Base-by-base conservation (phyloP, 2,888 invertebrate species). In the Girardia tigrina region DNA sequence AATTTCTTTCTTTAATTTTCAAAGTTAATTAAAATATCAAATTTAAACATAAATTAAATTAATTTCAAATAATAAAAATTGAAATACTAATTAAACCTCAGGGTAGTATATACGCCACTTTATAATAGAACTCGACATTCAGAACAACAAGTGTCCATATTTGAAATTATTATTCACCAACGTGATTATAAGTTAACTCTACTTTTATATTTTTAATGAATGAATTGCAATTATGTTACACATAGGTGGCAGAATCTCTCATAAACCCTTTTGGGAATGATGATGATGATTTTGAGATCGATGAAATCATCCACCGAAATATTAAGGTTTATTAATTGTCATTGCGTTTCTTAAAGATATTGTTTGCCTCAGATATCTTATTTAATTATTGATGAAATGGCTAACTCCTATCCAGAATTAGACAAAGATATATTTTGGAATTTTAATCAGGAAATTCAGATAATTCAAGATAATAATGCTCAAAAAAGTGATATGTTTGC, bases 351-450 rank as follows among this genome's bases (percentile, higher is more conserved):
- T 6, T 2, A 56, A 20, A 20, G n/a, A 2, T 56, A 8, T 2
- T 56, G n/a, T 56, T 56, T 23, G 20, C 56, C 2, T 8, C 23
- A 74, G 56, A 26, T 73, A 16, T 73, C 73, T 26, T 73, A 73
- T 29, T 20, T 73, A 12, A 42, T 73, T 29, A 42, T 73, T 12
- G 73, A 73, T 42, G 73, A 73, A 6, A 20, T 73, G 36, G 36
- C 29, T 26, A 4, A 73, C 6, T 20, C 29, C 6, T 42, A 73
- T 12, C 73, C 73, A 2, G 42, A 73, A 36, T 29, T 73, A 4
- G 73, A 29, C 27, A 73, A 73, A 29, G 73, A 73, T 23, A 8
- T 42, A 14, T 73, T 56, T 26, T 73, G 73, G 73, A 42, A 73
- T 16, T 36, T 16, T 8, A 36, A 36, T 36, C 36, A 16, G 8